A percentile compares a stretch with the other conserved stretches of the same genome.
Conservation (phyloP, 2,797 vertebrate genomes). For the Liparis tanakae region DNA sequence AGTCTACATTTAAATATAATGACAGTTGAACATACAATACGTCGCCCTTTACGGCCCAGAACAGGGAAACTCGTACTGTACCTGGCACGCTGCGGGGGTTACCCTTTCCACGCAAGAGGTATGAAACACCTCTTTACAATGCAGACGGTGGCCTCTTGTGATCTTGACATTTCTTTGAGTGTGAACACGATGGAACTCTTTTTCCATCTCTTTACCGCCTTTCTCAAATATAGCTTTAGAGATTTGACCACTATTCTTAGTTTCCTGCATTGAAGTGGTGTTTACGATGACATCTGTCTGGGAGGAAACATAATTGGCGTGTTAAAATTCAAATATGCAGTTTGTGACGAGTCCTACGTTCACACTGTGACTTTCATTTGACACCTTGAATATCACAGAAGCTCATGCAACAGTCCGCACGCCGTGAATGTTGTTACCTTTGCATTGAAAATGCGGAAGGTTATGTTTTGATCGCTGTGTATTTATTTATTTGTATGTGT, state of each 20-base stretch:
- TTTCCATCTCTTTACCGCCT: conserved; percentile 69
- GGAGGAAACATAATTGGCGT: conserved; percentile 18
- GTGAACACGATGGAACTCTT: conserved; percentile 12
- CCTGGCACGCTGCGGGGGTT: not conserved
- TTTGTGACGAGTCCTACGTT: not conserved
- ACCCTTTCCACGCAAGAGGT: fast-evolving
- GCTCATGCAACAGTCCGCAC: not conserved
- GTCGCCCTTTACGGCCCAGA: not conserved
- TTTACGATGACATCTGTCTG: conserved; percentile 87
- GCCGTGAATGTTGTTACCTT: not conserved
- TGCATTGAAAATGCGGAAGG: too few species aligned
- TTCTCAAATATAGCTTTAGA: conserved; percentile 62
- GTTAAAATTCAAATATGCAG: not conserved
- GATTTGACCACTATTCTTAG: fast-evolving
- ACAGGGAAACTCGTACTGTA: conserved; percentile 35
- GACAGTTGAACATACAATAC: not conserved
- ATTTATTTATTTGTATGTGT: too few species aligned
- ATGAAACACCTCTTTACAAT: conserved; percentile 77
- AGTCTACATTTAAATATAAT: not conserved
- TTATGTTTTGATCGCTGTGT: too few species aligned
- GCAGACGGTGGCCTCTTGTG: conserved; percentile 56
- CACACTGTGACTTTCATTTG: not conserved
- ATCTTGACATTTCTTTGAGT: fast-evolving
- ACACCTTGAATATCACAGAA: not conserved
- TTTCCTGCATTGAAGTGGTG: fast-evolving